Evolutionary conservation across 1,140 invertebrate species (phyloP), one percentile per base, ranked within the genome.

Genomic region (Wiebesia pumilae): DNA sequence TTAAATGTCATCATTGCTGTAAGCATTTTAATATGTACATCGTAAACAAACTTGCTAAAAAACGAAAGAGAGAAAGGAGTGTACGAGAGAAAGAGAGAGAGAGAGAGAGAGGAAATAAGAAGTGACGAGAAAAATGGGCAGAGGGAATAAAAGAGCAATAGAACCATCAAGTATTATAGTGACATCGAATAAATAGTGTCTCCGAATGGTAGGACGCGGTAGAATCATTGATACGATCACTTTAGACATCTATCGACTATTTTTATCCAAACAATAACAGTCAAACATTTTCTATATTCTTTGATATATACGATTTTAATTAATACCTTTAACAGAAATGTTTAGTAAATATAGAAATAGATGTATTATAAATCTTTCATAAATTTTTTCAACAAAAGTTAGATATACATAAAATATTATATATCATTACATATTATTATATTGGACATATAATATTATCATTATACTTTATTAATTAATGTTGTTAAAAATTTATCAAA

Each of bases 21-120:
- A 58, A 27, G 27, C 27, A 30, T 33, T 33, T 33, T 51, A 69
- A 9, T 78, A 51, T 78, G 30, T 51, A 24, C 27, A 78, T 14
- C 40, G 24, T 21, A 51, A 51, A 24, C 0, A 33, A 78, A 16
- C 65, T 35, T 33, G 9, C 1, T 75, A 43, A 2, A 40, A 27
- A 12, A 38, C 16, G 35, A 71, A 54, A 6, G 19, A 19, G 40
- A 79, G 33, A n/a, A n/a, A n/a, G n/a, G n/a, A n/a, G n/a, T n/a
- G n/a, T n/a, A n/a, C n/a, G n/a, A 35, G 58, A 62, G 79, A 81
- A 33, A 62, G 79, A 75, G 47, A n/a, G 54, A 73, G 65, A 71
- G 81, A 80, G 4, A 43, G 3, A 47, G 79, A 43, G 40, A 51
- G 30, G 40, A 40, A 43, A 33, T 62, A 69, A 81, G 33, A 33